Evolutionary conservation across 2,113 vertebrate genomes (phyloP), one percentile per base, ranked within the genome.

Genomic region (Uropsilus gracilis): DNA sequence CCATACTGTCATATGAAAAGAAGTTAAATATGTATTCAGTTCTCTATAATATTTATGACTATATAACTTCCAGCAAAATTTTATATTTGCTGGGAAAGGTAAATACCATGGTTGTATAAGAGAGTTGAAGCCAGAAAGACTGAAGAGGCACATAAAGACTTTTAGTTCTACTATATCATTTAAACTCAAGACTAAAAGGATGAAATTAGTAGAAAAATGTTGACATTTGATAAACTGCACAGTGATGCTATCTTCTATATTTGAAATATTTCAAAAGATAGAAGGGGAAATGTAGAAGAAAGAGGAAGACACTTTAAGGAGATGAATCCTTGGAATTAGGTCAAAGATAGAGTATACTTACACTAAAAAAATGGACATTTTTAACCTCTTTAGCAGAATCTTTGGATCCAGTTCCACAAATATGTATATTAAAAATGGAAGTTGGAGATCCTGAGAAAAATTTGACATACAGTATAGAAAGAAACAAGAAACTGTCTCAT

Each of bases 241-340:
- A 72, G 28, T 39, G 11, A 5, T 90, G 17, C 48, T 86, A 6
- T 50, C 44, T 66, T 81, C 9, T 66, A 20, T 68, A 88, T 50
- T 20, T 68, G 18, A 88, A 93, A 80, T 75, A 73, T 61, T 86
- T 75, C 30, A 44, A 92, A 86, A 92, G 22, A 55, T 11, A 55
- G 24, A 73, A 80, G 30, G 11, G 8, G 32, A 7, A n/a, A 6
- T 30, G 3, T 68, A 1, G 9, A 24, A 68, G 6, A 57, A 34
- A 16, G 12, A 75, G 3, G 3, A 28, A 59, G 37, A 84, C 14
- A 64, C 2, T 46, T 57, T 86, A 48, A 46, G 83, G 2, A 88
- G 50, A 48, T 3, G 44, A 46, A 57, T 78, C 34, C 17, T 84
- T n/a, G 26, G 34, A 44, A 66, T 57, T 32, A 68, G 30, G 9